These are phyloP conservation scores for Callimorpha dominula DNA, from an alignment of 2,888 invertebrate species.

Conservation along the genomic window DNA sequence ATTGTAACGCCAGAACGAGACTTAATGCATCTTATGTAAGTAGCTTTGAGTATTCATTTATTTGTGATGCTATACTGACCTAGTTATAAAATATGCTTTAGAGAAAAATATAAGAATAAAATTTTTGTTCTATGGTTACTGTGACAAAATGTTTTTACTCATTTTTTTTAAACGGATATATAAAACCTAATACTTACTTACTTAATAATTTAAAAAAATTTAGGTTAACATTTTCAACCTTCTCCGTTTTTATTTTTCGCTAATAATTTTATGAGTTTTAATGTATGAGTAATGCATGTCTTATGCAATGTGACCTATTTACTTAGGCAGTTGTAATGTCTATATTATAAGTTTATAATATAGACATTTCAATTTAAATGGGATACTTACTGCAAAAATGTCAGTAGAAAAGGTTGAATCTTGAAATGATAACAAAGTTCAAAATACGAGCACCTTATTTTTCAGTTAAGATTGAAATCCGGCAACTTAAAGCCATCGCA, in stretches of 20 bases:
- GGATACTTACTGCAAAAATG: background rate
- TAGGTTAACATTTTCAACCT: background rate
- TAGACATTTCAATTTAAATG: background rate
- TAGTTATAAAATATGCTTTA: background rate
- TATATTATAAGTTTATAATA: too few relatives aligned
- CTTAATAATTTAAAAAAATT: too few relatives aligned
- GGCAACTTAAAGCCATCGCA: constrained; percentile 67
- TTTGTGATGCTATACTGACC: background rate
- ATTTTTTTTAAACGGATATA: background rate
- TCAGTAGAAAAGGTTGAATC: background rate
- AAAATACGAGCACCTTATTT: constrained; percentile 50
- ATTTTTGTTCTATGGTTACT: background rate
- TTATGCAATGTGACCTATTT: too few relatives aligned
- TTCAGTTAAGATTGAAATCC: constrained; percentile 54
- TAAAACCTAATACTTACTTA: background rate
- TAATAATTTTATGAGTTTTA: too few relatives aligned
- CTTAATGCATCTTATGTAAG: background rate
- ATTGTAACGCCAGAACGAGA: background rate
- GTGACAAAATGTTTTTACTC: background rate
- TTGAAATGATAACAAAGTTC: background rate
- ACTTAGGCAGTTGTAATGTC: too few relatives aligned
- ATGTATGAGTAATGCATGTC: too few relatives aligned
- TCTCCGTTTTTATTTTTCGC: background rate
- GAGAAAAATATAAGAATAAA: too few relatives aligned
- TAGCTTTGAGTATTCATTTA: background rate